Base-by-base conservation (phyloP, 2,888 invertebrate genomes). In the Gasteruption jaculator region DNA sequence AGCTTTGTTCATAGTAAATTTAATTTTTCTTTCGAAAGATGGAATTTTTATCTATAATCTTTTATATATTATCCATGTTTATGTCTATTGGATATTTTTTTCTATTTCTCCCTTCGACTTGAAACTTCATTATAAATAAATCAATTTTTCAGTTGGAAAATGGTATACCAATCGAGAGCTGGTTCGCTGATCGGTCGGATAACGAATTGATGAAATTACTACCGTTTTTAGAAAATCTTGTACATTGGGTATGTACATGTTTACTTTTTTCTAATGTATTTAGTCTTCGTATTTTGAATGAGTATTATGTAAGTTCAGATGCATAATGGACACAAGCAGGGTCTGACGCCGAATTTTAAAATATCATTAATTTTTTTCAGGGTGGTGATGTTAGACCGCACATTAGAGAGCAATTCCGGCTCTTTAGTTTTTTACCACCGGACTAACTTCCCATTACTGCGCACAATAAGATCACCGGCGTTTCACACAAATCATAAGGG, bases 141-240 rank as follows among this genome's bases (percentile, higher is more conserved):
- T 27, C 22, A 31, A 38, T 25, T 42, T 26, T 6, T 45, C 78
- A 92, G 83, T 71, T 94, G 44, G 91, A 93, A 73, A 95, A 95
- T 73, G 95, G 95, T 18, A 94, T 95, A 54, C 95, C 95, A 0
- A 95, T 96, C 54, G 93, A 93, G 75, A 92, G 92, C 71, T 95
- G 95, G 95, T 96, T 94, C 73, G 84, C 89, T 53, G 93, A 94
- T 74, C 81, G 85, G 62, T 81, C 80, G 37, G 95, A 95, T 74
- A 82, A 82, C 24, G 95, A 95, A 66, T 78, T 96, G 38, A 81
- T 93, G 60, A 93, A 94, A 65, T 74, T 95, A 54, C 74, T 95
- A 72, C 94, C 94, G 21, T 94, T 95, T 75, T 75, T 96, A 54
- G 91, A 94, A 70, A 81, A 85, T 60, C 77, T 93, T 49, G 85